These are phyloP conservation scores for Standfussiana lucernea DNA, from an alignment of 2,888 invertebrate genomes.

Conservation along the genomic window DNA sequence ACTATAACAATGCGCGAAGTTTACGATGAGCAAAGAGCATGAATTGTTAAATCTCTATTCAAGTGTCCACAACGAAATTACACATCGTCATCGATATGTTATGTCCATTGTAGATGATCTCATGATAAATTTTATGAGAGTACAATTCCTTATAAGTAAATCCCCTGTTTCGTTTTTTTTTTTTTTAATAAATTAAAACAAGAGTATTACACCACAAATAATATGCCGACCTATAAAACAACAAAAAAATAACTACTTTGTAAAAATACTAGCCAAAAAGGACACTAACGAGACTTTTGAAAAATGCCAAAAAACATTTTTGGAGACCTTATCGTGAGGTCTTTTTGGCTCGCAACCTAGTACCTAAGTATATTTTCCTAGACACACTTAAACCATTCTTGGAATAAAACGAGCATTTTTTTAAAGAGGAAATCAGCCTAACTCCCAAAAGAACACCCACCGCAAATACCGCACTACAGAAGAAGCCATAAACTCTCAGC, in stretches of 20 bases:
- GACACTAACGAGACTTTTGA: not conserved
- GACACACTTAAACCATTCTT: not conserved
- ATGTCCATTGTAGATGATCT: constrained; percentile 32
- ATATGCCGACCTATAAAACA: not conserved
- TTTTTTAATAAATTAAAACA: constrained; percentile 17
- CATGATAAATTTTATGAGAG: constrained; percentile 14
- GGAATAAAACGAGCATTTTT: not conserved
- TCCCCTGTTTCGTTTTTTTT: not conserved
- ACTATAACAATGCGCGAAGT: constrained; percentile 30
- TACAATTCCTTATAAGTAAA: not conserved
- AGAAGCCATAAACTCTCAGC: constrained; percentile 2
- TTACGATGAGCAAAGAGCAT: constrained; percentile 43
- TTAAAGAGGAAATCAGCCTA: not conserved
- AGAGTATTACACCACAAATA: constrained; percentile 2
- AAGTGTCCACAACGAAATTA: constrained; percentile 50
- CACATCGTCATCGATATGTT: constrained; percentile 30
- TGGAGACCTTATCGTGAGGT: not conserved
- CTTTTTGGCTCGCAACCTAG: not conserved
- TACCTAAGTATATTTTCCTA: not conserved
- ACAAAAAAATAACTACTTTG: not conserved
- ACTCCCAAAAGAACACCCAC: not conserved
- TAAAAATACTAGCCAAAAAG: not conserved
- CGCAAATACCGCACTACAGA: not conserved
- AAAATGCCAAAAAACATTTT: not conserved
- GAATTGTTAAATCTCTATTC: constrained; percentile 55